Base-by-base conservation (phyloP, 1,140 invertebrate species). In the Lordiphosa clarofinis region DNA sequence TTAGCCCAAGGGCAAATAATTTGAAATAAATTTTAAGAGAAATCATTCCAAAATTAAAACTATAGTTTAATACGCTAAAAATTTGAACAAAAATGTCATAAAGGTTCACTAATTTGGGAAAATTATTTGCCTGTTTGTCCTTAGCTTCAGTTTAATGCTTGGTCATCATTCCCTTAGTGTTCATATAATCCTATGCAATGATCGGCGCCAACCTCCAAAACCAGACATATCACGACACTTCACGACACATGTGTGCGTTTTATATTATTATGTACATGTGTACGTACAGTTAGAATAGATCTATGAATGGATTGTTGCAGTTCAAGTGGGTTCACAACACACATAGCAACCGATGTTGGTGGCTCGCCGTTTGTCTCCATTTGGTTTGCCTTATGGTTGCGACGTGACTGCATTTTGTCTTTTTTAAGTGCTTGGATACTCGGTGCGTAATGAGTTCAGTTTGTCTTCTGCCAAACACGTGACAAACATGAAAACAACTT, bases 131-230 rank as follows among this genome's bases (percentile, higher is more conserved):
- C 15, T 15, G 15, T 15, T 15, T 15, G 15, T 15, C 15, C 15
- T 15, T 15, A 15, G 15, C 15, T 15, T 15, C 15, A 15, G n/a
- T n/a, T n/a, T n/a, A n/a, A n/a, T n/a, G n/a, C n/a, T n/a, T n/a
- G n/a, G n/a, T n/a, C n/a, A n/a, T n/a, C n/a, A n/a, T n/a, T n/a
- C n/a, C n/a, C n/a, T n/a, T n/a, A n/a, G n/a, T n/a, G 5, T 28
- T 28, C 1, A 1, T 28, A 28, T 7, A 28, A 28, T 7, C 6
- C 5, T 7, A 4, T 28, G 24, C 24, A 63, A 56, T 48, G 66
- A 69, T 60, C 59, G 59, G 57, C 74, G 61, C 62, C 60, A 59
- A 71, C 65, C 57, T 69, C 40, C 31, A 35, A 15, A 58, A 28
- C 28, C 43, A 37, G 13, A 24, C 33, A 38, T 3, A 4, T 19